Evolutionary conservation across 2,888 invertebrate genomes (phyloP).

Genomic region (Catocala sponsa): DNA sequence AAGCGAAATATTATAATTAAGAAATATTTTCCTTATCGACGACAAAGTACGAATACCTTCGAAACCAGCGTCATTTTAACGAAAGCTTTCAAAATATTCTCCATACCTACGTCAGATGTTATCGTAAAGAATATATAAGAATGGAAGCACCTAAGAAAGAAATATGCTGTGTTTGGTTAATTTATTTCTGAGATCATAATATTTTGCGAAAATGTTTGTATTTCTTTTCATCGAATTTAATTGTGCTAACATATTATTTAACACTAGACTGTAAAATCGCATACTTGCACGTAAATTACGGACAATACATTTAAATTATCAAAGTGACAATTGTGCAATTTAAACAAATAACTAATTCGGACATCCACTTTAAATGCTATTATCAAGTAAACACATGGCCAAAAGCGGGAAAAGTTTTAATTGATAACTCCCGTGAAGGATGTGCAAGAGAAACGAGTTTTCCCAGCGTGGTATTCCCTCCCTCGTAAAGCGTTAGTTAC

Average conservation of each 20-base stretch:
- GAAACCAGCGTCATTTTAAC: slow-evolving; percentile 3
- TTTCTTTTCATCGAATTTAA: too few relatives aligned
- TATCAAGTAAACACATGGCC: slow-evolving; percentile 10
- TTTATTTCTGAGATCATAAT: slow-evolving; percentile 7
- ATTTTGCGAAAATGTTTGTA: too few relatives aligned
- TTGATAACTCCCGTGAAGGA: slow-evolving; percentile 60
- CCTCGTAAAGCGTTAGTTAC: slow-evolving; percentile 16
- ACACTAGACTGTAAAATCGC: too few relatives aligned
- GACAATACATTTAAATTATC: too few relatives aligned
- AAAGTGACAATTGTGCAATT: too few relatives aligned
- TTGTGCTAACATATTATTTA: too few relatives aligned
- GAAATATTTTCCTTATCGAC: slow-evolving; percentile 1
- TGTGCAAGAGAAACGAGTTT: slow-evolving; percentile 23
- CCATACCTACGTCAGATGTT: slow-evolving; percentile 17
- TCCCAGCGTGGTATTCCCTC: slow-evolving; percentile 11
- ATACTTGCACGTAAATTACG: too few relatives aligned
- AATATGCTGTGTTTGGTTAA: slow-evolving; percentile 23
- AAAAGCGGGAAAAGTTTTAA: slow-evolving; percentile 65
- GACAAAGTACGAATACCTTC: neutral
- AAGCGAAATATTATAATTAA: slow-evolving; percentile 1
- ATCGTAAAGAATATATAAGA: slow-evolving; percentile 15
- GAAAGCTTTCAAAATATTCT: slow-evolving; percentile 19
- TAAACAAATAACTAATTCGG: too few relatives aligned
- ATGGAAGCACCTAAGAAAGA: slow-evolving; percentile 10
- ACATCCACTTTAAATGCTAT: too few relatives aligned